A percentile compares a stretch with the other conserved stretches of the same genome.
These are phyloP conservation scores for Heterochromis multidens DNA, from an alignment of 2,113 vertebrate species.

Conservation along the genomic window DNA sequence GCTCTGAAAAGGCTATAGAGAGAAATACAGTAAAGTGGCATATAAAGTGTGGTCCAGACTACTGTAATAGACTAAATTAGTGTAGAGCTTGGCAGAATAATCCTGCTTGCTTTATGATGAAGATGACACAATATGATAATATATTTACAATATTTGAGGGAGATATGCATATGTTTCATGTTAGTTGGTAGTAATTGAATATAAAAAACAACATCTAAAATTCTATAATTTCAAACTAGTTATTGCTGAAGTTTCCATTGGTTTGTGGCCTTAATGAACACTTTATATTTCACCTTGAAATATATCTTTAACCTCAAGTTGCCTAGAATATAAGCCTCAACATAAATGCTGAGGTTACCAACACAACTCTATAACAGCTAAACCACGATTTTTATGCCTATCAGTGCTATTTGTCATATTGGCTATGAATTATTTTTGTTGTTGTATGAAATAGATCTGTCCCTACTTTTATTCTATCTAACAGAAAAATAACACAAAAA, in stretches of 20 bases:
- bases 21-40: no score
- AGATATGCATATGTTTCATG: not conserved
- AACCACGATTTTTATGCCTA: no score
- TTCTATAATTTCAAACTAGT: not conserved
- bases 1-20: no score
- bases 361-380: no score
- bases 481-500: not conserved
- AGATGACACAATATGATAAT: not conserved
- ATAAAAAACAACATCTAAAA: not conserved
- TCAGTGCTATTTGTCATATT: not conserved
- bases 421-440: not conserved
- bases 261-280: constrained; percentile 30
- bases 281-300: constrained; percentile 19
- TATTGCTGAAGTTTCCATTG: constrained; percentile 1
- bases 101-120: not conserved
- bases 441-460: not conserved
- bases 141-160: not conserved
- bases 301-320: not conserved
- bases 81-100: not conserved
- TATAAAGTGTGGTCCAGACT: not conserved
- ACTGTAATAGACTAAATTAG: not conserved
- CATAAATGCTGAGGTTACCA: not conserved
- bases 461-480: not conserved
- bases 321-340: not conserved
- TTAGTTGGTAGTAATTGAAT: not conserved